Evolutionary conservation across 2,113 vertebrate genomes (phyloP), one percentile per base, ranked within the genome.

Genomic region (Pristiophorus japonicus): DNA sequence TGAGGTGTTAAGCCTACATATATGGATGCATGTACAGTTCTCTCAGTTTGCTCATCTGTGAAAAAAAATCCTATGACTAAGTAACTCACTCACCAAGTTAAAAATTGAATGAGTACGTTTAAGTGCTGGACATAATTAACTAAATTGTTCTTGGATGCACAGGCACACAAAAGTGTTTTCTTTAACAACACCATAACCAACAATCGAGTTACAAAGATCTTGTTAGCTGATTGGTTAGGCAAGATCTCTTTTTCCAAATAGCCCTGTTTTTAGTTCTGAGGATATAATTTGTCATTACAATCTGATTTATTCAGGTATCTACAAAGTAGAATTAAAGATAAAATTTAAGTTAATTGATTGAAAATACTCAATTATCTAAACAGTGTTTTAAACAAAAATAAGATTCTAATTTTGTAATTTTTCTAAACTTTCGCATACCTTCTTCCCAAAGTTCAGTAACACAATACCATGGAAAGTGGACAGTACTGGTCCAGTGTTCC

Each of bases 1-100:
- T 30, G 66, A 59, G 87, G 3, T 51, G 42, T 70, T 70, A 14
- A 45, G n/a, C 11, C 34, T 1, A 93, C 20, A 85, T 47, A 7
- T 47, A 47, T 85, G 45, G 42, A 30, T 90, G 85, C 51, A 70
- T 12, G 93, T 94, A 51, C 59, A 63, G 45, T 24, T 94, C 30
- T 62, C 38, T 65, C 90, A 93, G 62, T 66, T 87, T 87, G 84
- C 42, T 88, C 62, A 93, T 66, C 91, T 93, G 55, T 42, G 63
- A 93, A 93, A 93, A 66, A 66, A n/a, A 66, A 65, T 22, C 30
- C 27, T 73, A 73, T 94, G 12, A 70, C 65, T n/a, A 67, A 67
- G 30, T 70, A 70, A 47, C 20, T 66, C 42, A 87, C 84, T 87
- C 62, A 66, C 0, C 42, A 51, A 51, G 42, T 51, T 94, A 30